These are phyloP conservation scores for Pygocentrus nattereri DNA, from an alignment of 2,797 vertebrate genomes.

Conservation along the genomic window DNA sequence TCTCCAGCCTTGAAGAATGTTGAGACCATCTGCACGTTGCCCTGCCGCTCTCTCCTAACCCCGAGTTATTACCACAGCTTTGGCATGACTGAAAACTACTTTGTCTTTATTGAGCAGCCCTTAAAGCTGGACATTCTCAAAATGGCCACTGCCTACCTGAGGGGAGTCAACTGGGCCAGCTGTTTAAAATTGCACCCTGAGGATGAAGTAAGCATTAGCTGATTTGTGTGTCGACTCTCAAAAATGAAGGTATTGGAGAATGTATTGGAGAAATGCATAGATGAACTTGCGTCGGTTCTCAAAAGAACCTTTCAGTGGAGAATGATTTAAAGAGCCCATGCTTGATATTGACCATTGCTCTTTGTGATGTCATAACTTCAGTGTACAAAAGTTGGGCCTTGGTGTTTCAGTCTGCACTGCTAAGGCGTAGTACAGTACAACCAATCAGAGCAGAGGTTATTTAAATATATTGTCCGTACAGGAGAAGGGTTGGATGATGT, in stretches of 20 bases:
- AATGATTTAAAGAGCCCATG: background rate
- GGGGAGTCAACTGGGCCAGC: conserved; percentile 92
- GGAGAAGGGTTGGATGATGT: too few species aligned
- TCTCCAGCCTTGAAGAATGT: conserved; percentile 77
- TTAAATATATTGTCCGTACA: too few species aligned
- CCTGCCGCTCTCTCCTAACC: conserved; percentile 84
- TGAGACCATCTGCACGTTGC: conserved; percentile 85
- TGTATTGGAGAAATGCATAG: background rate
- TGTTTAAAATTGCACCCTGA: conserved; percentile 85
- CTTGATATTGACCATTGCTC: background rate
- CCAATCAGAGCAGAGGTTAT: too few species aligned
- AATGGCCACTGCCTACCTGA: conserved; percentile 93
- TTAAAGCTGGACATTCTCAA: conserved; percentile 91
- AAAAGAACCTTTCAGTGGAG: background rate
- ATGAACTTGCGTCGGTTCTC: background rate
- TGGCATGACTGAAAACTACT: conserved; percentile 90
- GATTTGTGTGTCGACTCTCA: background rate
- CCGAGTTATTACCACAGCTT: conserved; percentile 98
- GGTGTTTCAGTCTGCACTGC: background rate
- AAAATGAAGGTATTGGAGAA: background rate
- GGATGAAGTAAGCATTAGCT: conserved; percentile 82
- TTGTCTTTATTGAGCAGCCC: conserved; percentile 93
- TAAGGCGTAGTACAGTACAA: background rate
- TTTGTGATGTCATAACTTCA: too few species aligned
- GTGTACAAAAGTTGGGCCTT: background rate